Evolutionary conservation across 2,888 invertebrate species (phyloP).

Genomic region (Torymus aiolomorphi): DNA sequence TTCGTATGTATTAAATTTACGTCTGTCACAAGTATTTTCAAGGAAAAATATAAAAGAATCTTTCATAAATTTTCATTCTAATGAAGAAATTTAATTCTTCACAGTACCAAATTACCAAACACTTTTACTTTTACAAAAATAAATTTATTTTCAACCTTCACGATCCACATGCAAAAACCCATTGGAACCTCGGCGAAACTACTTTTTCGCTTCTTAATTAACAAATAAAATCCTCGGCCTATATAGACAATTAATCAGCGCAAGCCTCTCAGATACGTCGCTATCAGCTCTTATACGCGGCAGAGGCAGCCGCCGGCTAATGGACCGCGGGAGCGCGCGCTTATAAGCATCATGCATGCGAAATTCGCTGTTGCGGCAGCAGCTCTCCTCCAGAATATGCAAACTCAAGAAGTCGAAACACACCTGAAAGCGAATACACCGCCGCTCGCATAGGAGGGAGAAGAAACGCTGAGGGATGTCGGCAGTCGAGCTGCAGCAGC

Average conservation of each 20-base stretch:
- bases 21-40: too few species aligned
- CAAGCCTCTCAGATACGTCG: not conserved
- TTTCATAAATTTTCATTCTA: too few species aligned
- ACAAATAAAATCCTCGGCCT: slow-evolving; percentile 20
- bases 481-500: slow-evolving; percentile 46
- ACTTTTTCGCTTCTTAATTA: not conserved
- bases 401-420: slow-evolving; percentile 44
- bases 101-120: too few species aligned
- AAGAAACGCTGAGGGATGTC: slow-evolving; percentile 49
- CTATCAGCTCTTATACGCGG: not conserved
- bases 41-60: too few species aligned
- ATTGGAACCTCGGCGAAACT: too few species aligned
- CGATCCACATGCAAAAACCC: too few species aligned
- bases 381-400: slow-evolving; percentile 4
- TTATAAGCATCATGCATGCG: slow-evolving; percentile 1
- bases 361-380: too few species aligned
- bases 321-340: slow-evolving; percentile 11
- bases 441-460: not conserved
- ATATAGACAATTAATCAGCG: not conserved
- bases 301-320: not conserved
- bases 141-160: too few species aligned
- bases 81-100: too few species aligned
- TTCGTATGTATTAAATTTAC: too few species aligned
- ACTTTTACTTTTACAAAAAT: too few species aligned
- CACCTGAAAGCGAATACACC: slow-evolving; percentile 17